Conservation (phyloP, 1,140 invertebrate genomes). For the Centruroides vittatus region DNA sequence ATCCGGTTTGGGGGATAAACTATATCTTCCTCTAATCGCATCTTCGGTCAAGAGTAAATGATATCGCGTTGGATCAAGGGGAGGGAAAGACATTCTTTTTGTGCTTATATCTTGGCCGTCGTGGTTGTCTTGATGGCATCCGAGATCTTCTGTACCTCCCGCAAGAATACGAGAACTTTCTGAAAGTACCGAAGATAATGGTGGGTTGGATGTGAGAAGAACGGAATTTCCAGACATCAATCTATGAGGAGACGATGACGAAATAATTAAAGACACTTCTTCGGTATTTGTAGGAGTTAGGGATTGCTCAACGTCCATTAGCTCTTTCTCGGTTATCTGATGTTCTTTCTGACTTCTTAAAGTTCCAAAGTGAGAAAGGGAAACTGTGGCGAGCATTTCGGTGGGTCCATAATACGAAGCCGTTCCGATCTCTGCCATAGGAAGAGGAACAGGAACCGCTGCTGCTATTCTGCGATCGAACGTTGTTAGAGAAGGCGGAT, state of each 20-base stretch:
- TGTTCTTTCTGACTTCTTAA: not conserved
- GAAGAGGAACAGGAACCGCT: slow-evolving; percentile 9
- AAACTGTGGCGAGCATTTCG: slow-evolving; percentile 10
- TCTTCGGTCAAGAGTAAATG: too few relatives aligned
- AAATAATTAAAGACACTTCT: slow-evolving; percentile 18
- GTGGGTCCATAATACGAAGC: not conserved
- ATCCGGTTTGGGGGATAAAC: too few relatives aligned
- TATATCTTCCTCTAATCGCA: too few relatives aligned
- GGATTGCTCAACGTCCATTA: slow-evolving; percentile 11
- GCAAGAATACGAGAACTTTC: not conserved
- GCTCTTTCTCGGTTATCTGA: not conserved
- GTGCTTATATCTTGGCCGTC: too few relatives aligned
- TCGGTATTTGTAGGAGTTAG: slow-evolving; percentile 17
- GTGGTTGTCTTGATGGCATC: not conserved
- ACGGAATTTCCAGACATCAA: not conserved
- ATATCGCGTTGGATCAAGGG: too few relatives aligned
- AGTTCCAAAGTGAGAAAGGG: slow-evolving; percentile 10
- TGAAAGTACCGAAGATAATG: not conserved
- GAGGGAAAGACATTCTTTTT: too few relatives aligned
- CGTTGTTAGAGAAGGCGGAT: not conserved
- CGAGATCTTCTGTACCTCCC: not conserved
- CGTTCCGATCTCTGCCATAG: slow-evolving; percentile 1
- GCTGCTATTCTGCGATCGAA: not conserved
- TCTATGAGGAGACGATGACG: slow-evolving; percentile 3
- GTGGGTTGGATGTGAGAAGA: not conserved